Percentiles rank a stretch among this genome's conserved stretches.
phyloP scores from a whole-genome alignment of 2,888 invertebrate species.

The Allygus modestus region DNA sequence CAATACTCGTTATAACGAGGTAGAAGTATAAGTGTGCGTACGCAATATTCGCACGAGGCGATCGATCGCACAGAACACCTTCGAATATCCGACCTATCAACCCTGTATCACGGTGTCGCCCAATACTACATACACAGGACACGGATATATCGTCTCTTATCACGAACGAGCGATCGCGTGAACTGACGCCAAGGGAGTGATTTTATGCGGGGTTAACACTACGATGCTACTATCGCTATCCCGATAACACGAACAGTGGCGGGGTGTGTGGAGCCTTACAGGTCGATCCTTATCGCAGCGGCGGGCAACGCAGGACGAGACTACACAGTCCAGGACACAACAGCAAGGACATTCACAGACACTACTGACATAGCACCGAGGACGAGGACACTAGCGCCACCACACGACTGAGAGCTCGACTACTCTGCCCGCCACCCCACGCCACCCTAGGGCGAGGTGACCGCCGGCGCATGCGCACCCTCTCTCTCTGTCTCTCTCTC shows the following conservation, averaged over 20 bases:
- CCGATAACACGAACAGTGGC: neutral
- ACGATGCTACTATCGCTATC: too few relatives aligned
- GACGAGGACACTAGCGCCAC: slow-evolving; percentile 4
- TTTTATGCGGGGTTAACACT: too few relatives aligned
- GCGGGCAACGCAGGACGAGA: neutral
- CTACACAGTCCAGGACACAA: slow-evolving; percentile 9
- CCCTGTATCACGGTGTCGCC: neutral
- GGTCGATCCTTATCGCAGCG: neutral
- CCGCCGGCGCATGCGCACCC: slow-evolving; percentile 41
- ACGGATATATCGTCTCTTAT: too few relatives aligned
- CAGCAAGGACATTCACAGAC: slow-evolving; percentile 15
- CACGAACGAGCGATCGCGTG: neutral
- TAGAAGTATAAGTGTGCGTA: neutral
- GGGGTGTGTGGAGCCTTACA: slow-evolving; percentile 10
- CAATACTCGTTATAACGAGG: neutral
- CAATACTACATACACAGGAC: neutral
- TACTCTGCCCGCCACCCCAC: neutral
- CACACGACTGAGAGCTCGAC: neutral
- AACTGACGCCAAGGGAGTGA: neutral
- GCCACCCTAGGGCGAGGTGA: slow-evolving; percentile 61
- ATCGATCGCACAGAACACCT: neutral
- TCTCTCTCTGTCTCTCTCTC: neutral
- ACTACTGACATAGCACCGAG: slow-evolving; percentile 17
- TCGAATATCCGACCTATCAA: neutral
- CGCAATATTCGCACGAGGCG: neutral